These are phyloP conservation scores for Zaprionus nigranus DNA, from an alignment of 1,140 invertebrate genomes.

Conservation along the genomic window DNA sequence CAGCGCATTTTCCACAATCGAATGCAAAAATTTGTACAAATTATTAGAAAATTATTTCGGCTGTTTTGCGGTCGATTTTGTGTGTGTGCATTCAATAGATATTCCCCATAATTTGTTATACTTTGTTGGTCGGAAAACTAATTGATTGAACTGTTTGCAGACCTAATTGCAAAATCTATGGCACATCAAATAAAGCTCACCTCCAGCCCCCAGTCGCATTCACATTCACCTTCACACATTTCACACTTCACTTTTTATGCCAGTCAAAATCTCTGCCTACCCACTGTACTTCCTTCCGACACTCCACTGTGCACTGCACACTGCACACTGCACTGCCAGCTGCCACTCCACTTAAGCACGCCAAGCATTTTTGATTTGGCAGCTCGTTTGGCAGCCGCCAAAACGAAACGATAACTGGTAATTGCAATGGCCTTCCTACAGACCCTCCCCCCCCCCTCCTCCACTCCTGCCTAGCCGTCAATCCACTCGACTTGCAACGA, in stretches of 20 bases:
- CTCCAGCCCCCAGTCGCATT: neutral
- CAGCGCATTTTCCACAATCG: conserved; percentile 24
- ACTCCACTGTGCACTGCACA: too few species aligned
- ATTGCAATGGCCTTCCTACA: neutral
- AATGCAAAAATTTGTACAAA: conserved; percentile 51
- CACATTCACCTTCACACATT: neutral
- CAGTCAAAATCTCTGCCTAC: neutral
- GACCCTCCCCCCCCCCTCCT: too few species aligned
- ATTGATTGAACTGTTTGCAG: conserved; percentile 48
- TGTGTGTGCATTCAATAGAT: conserved; percentile 22
- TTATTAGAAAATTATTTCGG: conserved; percentile 62
- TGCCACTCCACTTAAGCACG: conserved; percentile 58
- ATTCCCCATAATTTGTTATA: conserved; percentile 19
- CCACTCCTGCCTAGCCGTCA: too few species aligned
- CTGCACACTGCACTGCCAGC: too few species aligned
- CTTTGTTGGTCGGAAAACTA: conserved; percentile 24
- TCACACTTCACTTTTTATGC: conserved; percentile 8
- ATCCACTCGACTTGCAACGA: conserved; percentile 39
- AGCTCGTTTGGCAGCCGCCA: conserved; percentile 64
- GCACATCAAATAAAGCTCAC: neutral
- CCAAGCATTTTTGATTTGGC: conserved; percentile 73
- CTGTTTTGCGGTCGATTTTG: conserved; percentile 55
- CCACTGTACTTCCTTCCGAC: neutral
- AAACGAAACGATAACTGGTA: conserved; percentile 50
- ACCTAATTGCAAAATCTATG: conserved; percentile 24